These are phyloP conservation scores for Hippocampus kuda DNA, from an alignment of 2,797 vertebrate genomes.

Conservation along the genomic window DNA sequence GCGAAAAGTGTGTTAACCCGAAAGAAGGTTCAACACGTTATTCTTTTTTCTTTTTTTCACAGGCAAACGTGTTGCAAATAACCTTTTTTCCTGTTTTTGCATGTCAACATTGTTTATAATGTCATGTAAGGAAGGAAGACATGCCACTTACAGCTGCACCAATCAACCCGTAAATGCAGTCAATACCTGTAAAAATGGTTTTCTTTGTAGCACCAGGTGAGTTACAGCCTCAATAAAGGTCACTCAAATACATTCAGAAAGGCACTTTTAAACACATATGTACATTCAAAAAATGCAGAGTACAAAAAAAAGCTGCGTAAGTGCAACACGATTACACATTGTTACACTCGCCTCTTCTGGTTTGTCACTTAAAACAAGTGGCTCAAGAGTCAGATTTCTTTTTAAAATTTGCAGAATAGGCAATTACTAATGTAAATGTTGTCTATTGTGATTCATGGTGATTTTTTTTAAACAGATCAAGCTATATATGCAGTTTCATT, in stretches of 20 bases:
- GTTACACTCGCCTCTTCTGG: slow-evolving; percentile 10
- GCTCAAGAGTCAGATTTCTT: slow-evolving; percentile 51
- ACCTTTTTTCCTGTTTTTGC: neutral
- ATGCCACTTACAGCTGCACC: slow-evolving; percentile 5
- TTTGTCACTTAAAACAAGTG: slow-evolving; percentile 2
- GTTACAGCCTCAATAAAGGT: slow-evolving; percentile 6
- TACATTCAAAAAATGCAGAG: slow-evolving; percentile 18
- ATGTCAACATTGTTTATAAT: slow-evolving; percentile 7
- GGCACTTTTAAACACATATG: slow-evolving; percentile 36
- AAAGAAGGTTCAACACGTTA: neutral
- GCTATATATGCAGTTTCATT: neutral
- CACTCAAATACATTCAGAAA: slow-evolving; percentile 50
- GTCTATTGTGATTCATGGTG: slow-evolving; percentile 18
- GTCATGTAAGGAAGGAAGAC: slow-evolving; percentile 3
- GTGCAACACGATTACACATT: slow-evolving; percentile 16
- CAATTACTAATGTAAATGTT: slow-evolving; percentile 8
- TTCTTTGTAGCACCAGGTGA: slow-evolving; percentile 14
- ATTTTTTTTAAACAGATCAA: neutral
- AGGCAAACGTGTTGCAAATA: neutral
- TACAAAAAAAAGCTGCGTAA: slow-evolving; percentile 20
- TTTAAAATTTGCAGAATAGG: slow-evolving; percentile 31
- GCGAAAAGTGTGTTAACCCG: slow-evolving; percentile 17
- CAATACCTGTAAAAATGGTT: slow-evolving; percentile 5
- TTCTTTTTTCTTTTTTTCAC: neutral
- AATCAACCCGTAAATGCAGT: slow-evolving; percentile 20